Evolutionary conservation across 2,113 vertebrate species (phyloP).

Genomic region (Polyodon spathula): DNA sequence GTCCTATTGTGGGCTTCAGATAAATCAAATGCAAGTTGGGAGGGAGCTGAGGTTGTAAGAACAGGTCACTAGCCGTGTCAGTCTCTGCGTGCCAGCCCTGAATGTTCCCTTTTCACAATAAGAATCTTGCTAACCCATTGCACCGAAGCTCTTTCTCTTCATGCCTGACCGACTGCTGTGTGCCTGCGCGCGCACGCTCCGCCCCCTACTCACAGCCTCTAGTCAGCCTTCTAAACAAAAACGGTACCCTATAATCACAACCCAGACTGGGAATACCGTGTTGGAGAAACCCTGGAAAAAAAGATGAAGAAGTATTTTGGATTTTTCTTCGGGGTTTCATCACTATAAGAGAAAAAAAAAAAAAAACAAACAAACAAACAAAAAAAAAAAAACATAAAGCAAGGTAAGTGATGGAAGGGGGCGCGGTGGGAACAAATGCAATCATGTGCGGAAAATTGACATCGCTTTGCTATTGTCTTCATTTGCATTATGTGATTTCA

Average conservation of each 20-base stretch:
- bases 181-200: conserved; percentile 19
- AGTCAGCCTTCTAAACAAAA: conserved; percentile 35
- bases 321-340: conserved; percentile 34
- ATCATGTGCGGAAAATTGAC: conserved; percentile 17
- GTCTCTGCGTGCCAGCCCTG: conserved; percentile 7
- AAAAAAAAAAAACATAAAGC: conserved; percentile 28
- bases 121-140: not conserved
- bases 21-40: conserved; percentile 1
- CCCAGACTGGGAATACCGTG: conserved; percentile 24
- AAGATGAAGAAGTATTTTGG: conserved; percentile 32
- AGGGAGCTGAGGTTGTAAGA: conserved; percentile 1
- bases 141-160: conserved; percentile 5
- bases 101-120: not conserved
- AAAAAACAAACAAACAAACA: too few relatives aligned
- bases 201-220: conserved; percentile 27
- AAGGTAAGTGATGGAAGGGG: conserved; percentile 43
- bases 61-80: conserved; percentile 5
- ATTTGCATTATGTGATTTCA: conserved; percentile 7
- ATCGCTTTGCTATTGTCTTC: conserved; percentile 34
- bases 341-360: conserved; percentile 27
- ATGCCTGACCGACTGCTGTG: conserved; percentile 17
- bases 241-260: conserved; percentile 35
- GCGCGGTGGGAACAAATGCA: conserved; percentile 7
- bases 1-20: not conserved
- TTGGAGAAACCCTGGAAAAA: conserved; percentile 26